A percentile compares a stretch with the other conserved stretches of the same genome.
These are phyloP conservation scores for Cheirogaleus major DNA, from an alignment of 2,797 vertebrate genomes.

Conservation along the genomic window DNA sequence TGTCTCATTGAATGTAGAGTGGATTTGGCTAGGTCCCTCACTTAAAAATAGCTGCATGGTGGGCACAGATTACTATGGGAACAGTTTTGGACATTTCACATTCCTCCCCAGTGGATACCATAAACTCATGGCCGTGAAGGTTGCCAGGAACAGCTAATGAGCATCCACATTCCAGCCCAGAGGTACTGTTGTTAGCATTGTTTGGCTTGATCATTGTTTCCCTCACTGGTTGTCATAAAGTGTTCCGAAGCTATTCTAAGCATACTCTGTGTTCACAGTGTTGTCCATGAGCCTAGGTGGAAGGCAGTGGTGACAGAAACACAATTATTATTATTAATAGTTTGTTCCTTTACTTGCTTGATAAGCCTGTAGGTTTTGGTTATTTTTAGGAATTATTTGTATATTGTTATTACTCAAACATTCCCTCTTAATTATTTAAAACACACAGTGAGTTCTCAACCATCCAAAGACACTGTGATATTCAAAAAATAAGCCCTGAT, in stretches of 20 bases:
- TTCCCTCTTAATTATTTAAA: neutral
- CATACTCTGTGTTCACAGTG: constrained; percentile 47
- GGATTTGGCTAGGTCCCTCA: constrained; percentile 62
- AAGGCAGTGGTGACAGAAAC: neutral
- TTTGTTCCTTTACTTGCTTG: neutral
- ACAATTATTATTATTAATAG: neutral
- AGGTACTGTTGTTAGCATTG: constrained; percentile 45
- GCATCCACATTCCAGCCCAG: neutral
- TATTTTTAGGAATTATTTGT: constrained; percentile 2
- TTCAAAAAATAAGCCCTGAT: neutral
- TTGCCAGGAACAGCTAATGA: constrained; percentile 70
- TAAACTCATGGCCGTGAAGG: constrained; percentile 39
- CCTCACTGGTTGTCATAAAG: neutral
- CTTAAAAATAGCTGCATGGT: constrained; percentile 81
- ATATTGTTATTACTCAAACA: neutral
- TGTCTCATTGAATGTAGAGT: constrained; percentile 74
- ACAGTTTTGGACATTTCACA: constrained; percentile 55
- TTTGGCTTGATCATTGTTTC: constrained; percentile 56
- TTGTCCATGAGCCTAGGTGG: neutral
- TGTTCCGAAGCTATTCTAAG: constrained; percentile 54
- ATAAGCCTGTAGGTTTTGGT: neutral
- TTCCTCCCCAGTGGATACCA: constrained; percentile 56
- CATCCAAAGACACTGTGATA: neutral
- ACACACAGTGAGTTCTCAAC: neutral
- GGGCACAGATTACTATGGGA: constrained; percentile 63